Evolutionary conservation across 2,888 invertebrate genomes (phyloP).

Genomic region (Marasmarcha lunaedactyla): DNA sequence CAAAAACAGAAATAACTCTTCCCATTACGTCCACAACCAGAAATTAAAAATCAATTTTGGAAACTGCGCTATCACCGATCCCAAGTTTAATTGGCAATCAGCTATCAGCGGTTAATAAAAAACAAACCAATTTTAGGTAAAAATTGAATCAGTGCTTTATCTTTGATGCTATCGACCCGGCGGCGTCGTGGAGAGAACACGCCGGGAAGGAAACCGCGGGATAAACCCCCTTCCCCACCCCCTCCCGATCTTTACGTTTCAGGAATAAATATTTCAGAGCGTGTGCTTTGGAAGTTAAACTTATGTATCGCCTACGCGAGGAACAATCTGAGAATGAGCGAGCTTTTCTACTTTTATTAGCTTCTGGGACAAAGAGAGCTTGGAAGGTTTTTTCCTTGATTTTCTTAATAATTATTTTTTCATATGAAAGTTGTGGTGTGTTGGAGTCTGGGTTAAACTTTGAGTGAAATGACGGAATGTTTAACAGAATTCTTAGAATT

Average conservation of each 20-base stretch:
- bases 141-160: conserved; percentile 31
- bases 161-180: conserved; percentile 67
- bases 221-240: conserved; percentile 43
- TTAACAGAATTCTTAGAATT: too few relatives aligned
- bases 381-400: neutral
- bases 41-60: too few relatives aligned
- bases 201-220: conserved; percentile 70
- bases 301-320: conserved; percentile 64
- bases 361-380: neutral
- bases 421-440: too few relatives aligned
- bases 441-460: too few relatives aligned
- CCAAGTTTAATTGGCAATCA: too few relatives aligned
- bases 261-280: conserved; percentile 71
- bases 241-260: conserved; percentile 68
- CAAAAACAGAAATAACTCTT: too few relatives aligned
- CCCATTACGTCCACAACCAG: too few relatives aligned
- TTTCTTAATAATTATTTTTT: too few relatives aligned
- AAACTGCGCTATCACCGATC: too few relatives aligned
- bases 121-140: too few relatives aligned
- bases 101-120: too few relatives aligned
- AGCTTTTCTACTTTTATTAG: conserved; percentile 43
- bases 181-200: conserved; percentile 69
- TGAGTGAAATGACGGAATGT: too few relatives aligned
- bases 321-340: conserved; percentile 65
- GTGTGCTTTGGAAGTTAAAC: conserved; percentile 69